Conservation (phyloP, 23 tunicate genomes). For the Styela plicata region DNA sequence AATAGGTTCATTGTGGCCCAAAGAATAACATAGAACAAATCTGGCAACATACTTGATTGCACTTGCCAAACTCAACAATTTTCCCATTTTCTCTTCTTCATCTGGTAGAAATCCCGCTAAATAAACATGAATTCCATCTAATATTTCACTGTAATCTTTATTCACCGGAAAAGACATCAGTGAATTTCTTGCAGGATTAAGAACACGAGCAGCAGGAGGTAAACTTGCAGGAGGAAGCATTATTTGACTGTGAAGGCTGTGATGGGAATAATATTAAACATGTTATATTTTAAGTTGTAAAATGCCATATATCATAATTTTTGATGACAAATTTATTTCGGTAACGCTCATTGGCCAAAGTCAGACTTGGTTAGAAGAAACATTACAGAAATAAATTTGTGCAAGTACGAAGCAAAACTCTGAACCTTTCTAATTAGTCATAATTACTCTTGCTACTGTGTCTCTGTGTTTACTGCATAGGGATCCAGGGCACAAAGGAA, state of each 20-base stretch:
- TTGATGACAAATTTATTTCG: no score
- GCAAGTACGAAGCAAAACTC: no score
- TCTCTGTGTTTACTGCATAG: no score
- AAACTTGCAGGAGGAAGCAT: neutral
- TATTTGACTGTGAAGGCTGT: neutral
- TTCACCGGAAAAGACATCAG: slow-evolving; percentile 15
- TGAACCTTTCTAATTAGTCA: no score
- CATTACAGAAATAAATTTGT: no score
- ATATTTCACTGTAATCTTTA: slow-evolving; percentile 19
- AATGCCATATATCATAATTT: no score
- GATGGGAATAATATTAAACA: no score
- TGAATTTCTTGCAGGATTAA: neutral
- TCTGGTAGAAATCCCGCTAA: slow-evolving; percentile 44
- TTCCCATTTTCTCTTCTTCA: slow-evolving; percentile 71
- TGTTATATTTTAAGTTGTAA: no score
- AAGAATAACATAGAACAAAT: neutral
- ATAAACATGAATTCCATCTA: slow-evolving; percentile 66
- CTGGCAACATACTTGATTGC: slow-evolving; percentile 54
- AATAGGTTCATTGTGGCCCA: neutral
- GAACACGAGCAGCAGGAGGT: neutral
- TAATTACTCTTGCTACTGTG: no score
- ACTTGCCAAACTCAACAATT: slow-evolving; percentile 44
- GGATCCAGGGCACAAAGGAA: no score
- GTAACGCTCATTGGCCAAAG: no score
- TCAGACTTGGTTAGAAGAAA: no score